Evolutionary conservation across 2,888 invertebrate species (phyloP), one percentile per base, ranked within the genome.

Genomic region (Temnothorax unifasciatus): DNA sequence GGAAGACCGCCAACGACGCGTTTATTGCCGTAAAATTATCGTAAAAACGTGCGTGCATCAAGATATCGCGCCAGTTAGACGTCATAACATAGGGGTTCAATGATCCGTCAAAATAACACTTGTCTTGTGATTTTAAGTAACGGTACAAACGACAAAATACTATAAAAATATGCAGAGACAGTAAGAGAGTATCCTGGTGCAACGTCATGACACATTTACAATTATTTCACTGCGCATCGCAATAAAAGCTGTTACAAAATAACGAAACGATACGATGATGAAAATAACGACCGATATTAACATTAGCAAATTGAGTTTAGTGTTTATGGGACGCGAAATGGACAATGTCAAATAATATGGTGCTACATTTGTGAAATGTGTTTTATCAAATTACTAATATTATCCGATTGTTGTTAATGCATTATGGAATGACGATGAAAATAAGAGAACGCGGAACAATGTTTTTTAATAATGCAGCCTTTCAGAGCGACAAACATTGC

Each of bases 1-100:
- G 88, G 87, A 84, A 61, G 44, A 59, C 13, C 21, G 87, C 88
- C 88, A 88, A 75, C 13, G 5, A 57, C 47, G 59, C 82, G 79
- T 79, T 87, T 76, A 82, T 85, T 66, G 41, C 21, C 61, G 44
- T 41, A 73, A 73, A 59, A 63, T 85, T 85, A 41, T 21, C 50
- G 44, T 69, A 71, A 69, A 64, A 59, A 75, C 63, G 11, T 74
- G 59, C 74, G 38, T 50, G 21, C 52, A 52, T 38, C 63, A 29
- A 34, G 66, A 68, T 44, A 68, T 29, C 34, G 50, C n/a, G 82
- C 54, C 81, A 44, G 44, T 6, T 38, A 61, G 38, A 50, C 50
- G 25, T 79, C 21, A 1, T 1, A 61, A 9, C 75, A 34, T 3
- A 21, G 50, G 52, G 9, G 41, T 29, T 77, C 77, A 69, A n/a